Base-by-base conservation (phyloP, 2,888 invertebrate species). In the Sycophila texana region DNA sequence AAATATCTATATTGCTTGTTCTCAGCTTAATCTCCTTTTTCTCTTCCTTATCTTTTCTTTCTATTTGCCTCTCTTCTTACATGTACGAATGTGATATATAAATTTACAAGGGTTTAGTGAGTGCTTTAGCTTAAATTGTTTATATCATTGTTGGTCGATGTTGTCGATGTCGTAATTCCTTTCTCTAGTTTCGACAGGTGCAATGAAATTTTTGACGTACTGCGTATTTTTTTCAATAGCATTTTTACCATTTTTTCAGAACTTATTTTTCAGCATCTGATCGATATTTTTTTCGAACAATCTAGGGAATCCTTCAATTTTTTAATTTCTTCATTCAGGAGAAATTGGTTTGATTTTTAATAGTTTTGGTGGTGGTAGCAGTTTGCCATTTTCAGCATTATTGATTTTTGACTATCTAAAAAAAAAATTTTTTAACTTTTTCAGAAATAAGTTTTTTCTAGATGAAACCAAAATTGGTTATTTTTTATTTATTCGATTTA, bases 81-180 rank as follows among this genome's bases (percentile, higher is more conserved):
- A 7, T 53, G 13, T 72, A n/a, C 65, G 20, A 22, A 26, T 47
- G 4, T 57, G 47, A 30, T 22, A 66, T 16, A 1, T 49, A 16
- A 7, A 22, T 70, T 14, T 57, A 39, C 47, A 58, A 39, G 5
- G 4, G 4, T 16, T 53, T 53, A 16, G 53, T 12, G 12, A 53
- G 73, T 66, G 68, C 30, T 68, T 75, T 12, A 20, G 75, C 68
- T 68, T 74, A 47, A 39, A 13, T 20, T 16, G n/a, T 12, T 73
- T 22, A 73, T 53, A 39, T 26, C 22, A 55, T 61, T 65, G 55
- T 30, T 30, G 47, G 18, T 76, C 55, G 70, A 76, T 76, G 76
- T 76, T 76, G 76, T 76, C 61, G 51, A 39, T 76, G 55, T 76
- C 60, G 65, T 58, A 51, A 60, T 78, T 72, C 78, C 20, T 30